Percentiles rank a stretch among this genome's conserved stretches.
Conservation (phyloP, 2,888 invertebrate species). For the Opisthograptis luteolata region DNA sequence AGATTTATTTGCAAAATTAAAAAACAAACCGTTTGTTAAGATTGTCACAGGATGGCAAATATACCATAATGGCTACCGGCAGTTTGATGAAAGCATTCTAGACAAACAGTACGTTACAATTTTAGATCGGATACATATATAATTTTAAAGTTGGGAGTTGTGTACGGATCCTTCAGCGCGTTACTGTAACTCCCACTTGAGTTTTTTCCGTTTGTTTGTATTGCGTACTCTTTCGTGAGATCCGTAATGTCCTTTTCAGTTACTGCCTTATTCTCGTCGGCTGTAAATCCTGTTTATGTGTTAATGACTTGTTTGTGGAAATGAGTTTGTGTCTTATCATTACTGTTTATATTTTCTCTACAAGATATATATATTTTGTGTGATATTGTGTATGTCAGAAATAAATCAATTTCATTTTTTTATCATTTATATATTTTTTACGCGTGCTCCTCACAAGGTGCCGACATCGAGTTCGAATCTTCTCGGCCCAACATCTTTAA, state of each 20-base stretch:
- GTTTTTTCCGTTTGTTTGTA: constrained; percentile 19
- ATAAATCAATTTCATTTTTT: too few relatives aligned
- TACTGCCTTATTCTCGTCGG: constrained; percentile 22
- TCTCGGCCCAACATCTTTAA: too few relatives aligned
- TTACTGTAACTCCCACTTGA: not conserved
- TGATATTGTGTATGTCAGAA: not conserved
- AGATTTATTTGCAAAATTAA: too few relatives aligned
- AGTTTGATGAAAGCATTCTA: too few relatives aligned
- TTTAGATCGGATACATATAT: not conserved
- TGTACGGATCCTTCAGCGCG: not conserved
- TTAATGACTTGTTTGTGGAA: constrained; percentile 30
- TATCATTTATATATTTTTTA: too few relatives aligned
- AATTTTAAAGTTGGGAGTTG: not conserved
- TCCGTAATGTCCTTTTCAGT: constrained; percentile 20
- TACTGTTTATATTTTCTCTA: constrained; percentile 11
- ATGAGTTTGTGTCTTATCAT: constrained; percentile 27
- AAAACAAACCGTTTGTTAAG: too few relatives aligned
- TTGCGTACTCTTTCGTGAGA: constrained; percentile 8
- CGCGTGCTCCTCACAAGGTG: too few relatives aligned
- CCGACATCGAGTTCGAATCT: too few relatives aligned
- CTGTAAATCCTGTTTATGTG: constrained; percentile 20
- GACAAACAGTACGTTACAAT: too few relatives aligned
- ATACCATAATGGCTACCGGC: too few relatives aligned
- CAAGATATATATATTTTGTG: constrained; percentile 10
- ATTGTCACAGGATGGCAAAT: too few relatives aligned